Evolutionary conservation across 2,113 vertebrate species (phyloP).

Genomic region (Ciconia stormi): DNA sequence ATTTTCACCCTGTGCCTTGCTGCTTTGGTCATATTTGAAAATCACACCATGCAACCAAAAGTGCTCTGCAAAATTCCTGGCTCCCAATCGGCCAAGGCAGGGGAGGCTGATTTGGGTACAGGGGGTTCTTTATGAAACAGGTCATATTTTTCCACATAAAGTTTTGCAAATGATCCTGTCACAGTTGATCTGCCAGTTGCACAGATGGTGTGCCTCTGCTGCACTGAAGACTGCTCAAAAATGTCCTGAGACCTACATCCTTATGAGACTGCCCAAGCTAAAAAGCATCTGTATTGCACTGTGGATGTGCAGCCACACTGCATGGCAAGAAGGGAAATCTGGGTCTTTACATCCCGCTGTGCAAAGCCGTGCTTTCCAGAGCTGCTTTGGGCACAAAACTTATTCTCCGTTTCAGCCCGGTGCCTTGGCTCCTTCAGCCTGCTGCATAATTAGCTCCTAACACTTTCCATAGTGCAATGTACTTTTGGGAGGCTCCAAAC

Average conservation of each 20-base stretch:
- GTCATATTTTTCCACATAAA: background rate
- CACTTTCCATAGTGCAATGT: background rate
- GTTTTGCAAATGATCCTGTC: background rate
- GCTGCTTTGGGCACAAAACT: background rate
- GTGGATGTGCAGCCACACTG: background rate
- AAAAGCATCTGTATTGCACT: background rate
- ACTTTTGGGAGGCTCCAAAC: constrained; percentile 17
- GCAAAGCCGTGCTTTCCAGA: background rate
- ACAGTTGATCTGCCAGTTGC: background rate
- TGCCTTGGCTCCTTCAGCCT: background rate
- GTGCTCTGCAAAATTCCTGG: background rate
- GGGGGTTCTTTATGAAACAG: background rate
- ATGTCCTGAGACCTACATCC: background rate
- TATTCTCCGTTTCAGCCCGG: background rate
- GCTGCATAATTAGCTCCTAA: constrained; percentile 13
- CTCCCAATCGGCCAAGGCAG: background rate
- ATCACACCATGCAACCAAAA: background rate
- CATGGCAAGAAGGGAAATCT: background rate
- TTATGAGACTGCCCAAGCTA: background rate
- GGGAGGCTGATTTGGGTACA: background rate
- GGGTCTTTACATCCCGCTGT: background rate
- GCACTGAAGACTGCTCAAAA: background rate
- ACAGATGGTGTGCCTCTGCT: background rate
- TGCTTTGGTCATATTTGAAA: background rate
- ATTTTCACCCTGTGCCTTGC: background rate